Percentiles rank a stretch among this genome's conserved stretches.
phyloP scores from a whole-genome alignment of 2,888 invertebrate genomes.

The Heliconius hortense region DNA sequence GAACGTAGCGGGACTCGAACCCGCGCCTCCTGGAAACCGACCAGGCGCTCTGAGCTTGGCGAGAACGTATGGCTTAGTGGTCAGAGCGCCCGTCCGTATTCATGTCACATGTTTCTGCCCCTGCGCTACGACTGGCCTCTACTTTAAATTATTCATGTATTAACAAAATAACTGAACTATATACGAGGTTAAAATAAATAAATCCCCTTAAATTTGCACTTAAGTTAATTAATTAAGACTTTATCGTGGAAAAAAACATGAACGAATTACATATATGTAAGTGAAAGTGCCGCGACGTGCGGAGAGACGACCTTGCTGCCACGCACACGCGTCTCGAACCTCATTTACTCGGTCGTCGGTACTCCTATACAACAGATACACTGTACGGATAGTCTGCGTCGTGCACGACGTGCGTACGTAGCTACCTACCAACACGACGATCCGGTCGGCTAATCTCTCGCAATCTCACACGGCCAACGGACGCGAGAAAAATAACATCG shows the following conservation, averaged over 20 bases:
- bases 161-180: no score
- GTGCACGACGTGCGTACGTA: slow-evolving; percentile 34
- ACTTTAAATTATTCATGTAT: no score
- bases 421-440: not conserved
- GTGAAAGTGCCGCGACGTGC: slow-evolving; percentile 67
- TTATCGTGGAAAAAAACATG: not conserved
- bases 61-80: no score
- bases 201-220: not conserved
- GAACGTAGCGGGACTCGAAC: no score
- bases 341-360: slow-evolving; percentile 35
- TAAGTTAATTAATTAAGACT: not conserved
- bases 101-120: not conserved
- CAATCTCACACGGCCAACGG: slow-evolving; percentile 6
- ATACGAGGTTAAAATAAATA: not conserved
- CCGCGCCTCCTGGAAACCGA: no score
- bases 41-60: no score
- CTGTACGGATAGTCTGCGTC: slow-evolving; percentile 36
- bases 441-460: slow-evolving; percentile 8
- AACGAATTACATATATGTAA: slow-evolving; percentile 54
- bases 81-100: no score
- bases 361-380: slow-evolving; percentile 22
- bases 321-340: slow-evolving; percentile 45
- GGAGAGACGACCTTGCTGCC: slow-evolving; percentile 65
- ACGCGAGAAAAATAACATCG: slow-evolving; percentile 1
- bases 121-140: not conserved